Evolutionary conservation across 2,797 vertebrate species (phyloP), one percentile per base, ranked within the genome.

Genomic region (Pachyuromys duprasi): DNA sequence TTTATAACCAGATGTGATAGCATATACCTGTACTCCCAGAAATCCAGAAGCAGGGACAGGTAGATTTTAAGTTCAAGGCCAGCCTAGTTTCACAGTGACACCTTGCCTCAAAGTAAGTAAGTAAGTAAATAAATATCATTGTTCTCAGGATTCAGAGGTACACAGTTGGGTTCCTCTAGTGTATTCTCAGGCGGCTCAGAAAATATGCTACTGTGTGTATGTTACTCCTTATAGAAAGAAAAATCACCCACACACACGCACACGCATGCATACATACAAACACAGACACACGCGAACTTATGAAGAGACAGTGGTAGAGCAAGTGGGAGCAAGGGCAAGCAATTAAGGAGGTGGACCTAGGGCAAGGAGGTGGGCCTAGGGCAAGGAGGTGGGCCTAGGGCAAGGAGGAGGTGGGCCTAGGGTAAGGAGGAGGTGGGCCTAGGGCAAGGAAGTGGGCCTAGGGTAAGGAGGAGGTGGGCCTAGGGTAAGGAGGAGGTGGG

Each of bases 161-260:
- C 62, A 67, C 26, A 60, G n/a, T 26, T 42, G 17, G 53, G 31
- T 86, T 87, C 65, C 49, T 87, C 20, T n/a, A 80, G 3, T 24
- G 13, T 70, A 80, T 86, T 72, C 62, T 93, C 60, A 81, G 55
- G n/a, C 53, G 14, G 13, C 31, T 87, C 53, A 76, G 91, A 95
- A 95, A 93, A 86, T 74, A 82, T 42, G 84, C 53, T 82, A 75
- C 42, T 39, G 15, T 53, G 72, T 42, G 42, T 8, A 83, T 22
- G 4, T 31, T 78, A 80, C 33, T 45, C 63, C 11, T 65, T 5
- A 80, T 2, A 79, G 18, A 69, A 42, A 96, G 11, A 70, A 93
- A 86, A 69, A 31, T 49, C 31, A 53, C 20, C 67, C 28, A 45
- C n/a, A 39, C 22, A 28, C 81, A 60, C 33, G 62, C 17, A 55